Base-by-base conservation (phyloP, 2,888 invertebrate genomes). In the Cosmia pyralina region DNA sequence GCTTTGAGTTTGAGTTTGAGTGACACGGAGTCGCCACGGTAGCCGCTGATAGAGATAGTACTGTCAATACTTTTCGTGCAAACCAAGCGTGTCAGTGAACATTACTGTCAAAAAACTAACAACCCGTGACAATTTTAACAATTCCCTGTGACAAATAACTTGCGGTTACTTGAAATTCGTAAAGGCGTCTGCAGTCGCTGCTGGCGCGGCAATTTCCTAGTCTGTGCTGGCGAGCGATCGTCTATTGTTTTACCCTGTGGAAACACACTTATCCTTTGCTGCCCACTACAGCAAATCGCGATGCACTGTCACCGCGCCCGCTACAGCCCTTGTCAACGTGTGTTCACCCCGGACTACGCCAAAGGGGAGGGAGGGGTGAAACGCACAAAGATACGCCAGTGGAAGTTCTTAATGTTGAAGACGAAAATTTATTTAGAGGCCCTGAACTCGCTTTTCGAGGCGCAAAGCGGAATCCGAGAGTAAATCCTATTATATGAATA, bases 391-490 rank as follows among this genome's bases (percentile, higher is more conserved):
- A 83, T 83, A 77, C 50, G 62, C 28, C 63, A 59, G 57, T 63
- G 6, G n/a, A 79, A 84, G 66, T 70, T 84, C 52, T 68, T 71
- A 69, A 76, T 62, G 70, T 55, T 76, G 59, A 52, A 78, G 44
- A 85, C 66, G 69, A 50, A 74, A 73, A 75, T 74, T 66, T 77
- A 70, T 80, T 82, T 67, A 60, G 57, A 74, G 70, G 41, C 22
- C 59, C 52, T 62, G 69, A 75, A 22, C 34, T 58, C 19, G 38
- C 68, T 67, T 70, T 58, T 17, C 48, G 28, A 73, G 53, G 44
- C 53, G 58, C 44, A 28, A 75, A 81, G 11, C 50, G 65, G 55
- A 71, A 73, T 68, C 17, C 28, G 38, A 8, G 34, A 57, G 75
- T 59, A 57, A 55, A 71, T 69, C 41, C 52, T 58, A 7, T 73